Evolutionary conservation across 2,113 vertebrate genomes (phyloP).

Genomic region (Brevimyrus niger): DNA sequence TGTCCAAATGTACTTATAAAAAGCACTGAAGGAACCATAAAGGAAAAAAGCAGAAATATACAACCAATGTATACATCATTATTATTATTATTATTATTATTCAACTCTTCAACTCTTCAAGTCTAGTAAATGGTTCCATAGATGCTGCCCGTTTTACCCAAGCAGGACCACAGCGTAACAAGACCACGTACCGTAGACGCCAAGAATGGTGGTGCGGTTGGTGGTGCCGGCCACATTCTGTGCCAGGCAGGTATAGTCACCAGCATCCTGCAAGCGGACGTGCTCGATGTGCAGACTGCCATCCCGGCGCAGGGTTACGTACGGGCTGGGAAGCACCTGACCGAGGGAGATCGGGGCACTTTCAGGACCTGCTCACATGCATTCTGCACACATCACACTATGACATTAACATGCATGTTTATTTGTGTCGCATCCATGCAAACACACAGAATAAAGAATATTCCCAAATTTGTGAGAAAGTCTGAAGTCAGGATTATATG

Average conservation of each 20-base stretch:
- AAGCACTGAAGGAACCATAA: not conserved
- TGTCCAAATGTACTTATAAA: constrained; percentile 3
- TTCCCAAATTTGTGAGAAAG: not conserved
- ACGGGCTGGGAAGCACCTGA: constrained; percentile 78
- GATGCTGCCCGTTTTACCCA: not conserved
- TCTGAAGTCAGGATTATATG: not conserved
- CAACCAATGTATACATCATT: not conserved
- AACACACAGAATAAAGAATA: not conserved
- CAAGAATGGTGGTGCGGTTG: constrained; percentile 74
- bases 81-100: not conserved
- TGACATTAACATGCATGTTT: not conserved
- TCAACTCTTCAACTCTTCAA: not conserved
- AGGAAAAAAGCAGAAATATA: not conserved
- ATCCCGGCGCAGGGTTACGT: constrained; percentile 73
- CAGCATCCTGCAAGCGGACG: constrained; percentile 71
- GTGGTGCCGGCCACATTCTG: constrained; percentile 73
- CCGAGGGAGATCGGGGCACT: not conserved
- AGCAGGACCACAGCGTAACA: not conserved
- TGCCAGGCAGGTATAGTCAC: constrained; percentile 82
- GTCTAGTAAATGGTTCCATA: not conserved
- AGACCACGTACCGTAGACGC: constrained; percentile 67
- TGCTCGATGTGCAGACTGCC: constrained; percentile 89
- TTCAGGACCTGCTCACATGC: not conserved
- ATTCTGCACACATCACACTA: not conserved
- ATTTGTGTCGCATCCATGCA: not conserved